Evolutionary conservation across 1,140 invertebrate genomes (phyloP).

Genomic region (Capitella teleta): DNA sequence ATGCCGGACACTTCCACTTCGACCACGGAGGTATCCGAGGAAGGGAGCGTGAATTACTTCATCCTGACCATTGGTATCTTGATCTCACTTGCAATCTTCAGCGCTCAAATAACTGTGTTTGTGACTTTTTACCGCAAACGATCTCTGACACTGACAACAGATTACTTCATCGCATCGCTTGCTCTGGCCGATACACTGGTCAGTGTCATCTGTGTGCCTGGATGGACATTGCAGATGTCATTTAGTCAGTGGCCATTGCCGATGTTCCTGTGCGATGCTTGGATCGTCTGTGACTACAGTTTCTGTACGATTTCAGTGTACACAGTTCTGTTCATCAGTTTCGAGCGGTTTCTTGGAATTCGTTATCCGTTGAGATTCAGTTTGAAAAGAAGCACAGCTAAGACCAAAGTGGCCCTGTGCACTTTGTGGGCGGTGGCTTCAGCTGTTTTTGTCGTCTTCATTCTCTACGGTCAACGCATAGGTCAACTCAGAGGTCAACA

Average conservation of each 20-base stretch:
- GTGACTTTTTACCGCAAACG: conserved; percentile 17
- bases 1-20: too few relatives aligned
- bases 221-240: conserved; percentile 21
- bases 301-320: not conserved
- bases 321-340: conserved; percentile 2
- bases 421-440: not conserved
- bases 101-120: conserved; percentile 21
- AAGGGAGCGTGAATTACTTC: too few relatives aligned
- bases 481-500: not conserved
- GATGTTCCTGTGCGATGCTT: conserved; percentile 17
- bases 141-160: conserved; percentile 22
- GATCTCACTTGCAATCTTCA: conserved; percentile 14
- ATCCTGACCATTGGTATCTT: too few relatives aligned
- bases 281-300: conserved; percentile 24
- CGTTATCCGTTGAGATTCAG: not conserved
- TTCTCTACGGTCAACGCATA: not conserved
- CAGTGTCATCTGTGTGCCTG: conserved; percentile 22
- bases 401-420: not conserved
- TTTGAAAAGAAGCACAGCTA: not conserved
- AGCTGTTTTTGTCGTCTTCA: not conserved
- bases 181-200: conserved; percentile 25
- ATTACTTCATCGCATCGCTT: conserved; percentile 26
- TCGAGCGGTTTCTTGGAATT: not conserved
- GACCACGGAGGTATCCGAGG: too few relatives aligned
- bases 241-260: conserved; percentile 10